Evolutionary conservation across 2,888 invertebrate species (phyloP), one percentile per base, ranked within the genome.

Genomic region (Stenotaenia linearis): DNA sequence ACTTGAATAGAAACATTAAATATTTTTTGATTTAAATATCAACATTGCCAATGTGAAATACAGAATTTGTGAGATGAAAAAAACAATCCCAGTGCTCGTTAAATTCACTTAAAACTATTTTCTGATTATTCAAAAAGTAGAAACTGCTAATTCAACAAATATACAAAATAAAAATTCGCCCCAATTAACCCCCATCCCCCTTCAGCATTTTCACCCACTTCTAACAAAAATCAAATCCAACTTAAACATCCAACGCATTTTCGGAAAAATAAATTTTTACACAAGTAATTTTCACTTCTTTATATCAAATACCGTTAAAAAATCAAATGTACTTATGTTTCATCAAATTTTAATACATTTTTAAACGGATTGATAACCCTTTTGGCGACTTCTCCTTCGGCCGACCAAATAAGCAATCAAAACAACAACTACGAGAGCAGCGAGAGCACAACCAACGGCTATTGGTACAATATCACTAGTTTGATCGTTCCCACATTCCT

Each of bases 361-460:
- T 89, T 89, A 95, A 91, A 96, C 95, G 87, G 94, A 94, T 87
- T 93, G 90, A 87, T 97, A 97, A 40, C 96, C 96, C 83, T 92
- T 90, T 78, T 93, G 91, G 86, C 92, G 92, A 85, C 91, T 91
- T 85, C 94, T 91, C 85, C 93, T 91, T 84, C 98, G 93, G 80
- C 95, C 97, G 85, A 96, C 91, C 82, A 98, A 90, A 88, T 98
- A 99, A 74, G 95, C 96, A 83, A 93, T 90, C 83, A 99, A 90
- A 78, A 99, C 96, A 82, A 97, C 91, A 81, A 97, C 88, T 82
- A 98, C 96, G 80, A 98, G 90, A 78, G 91, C 94, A 81, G 94
- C 95, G 80, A 99, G 89, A 78, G 95, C 94, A 86, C 95, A 94
- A 18, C 98, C 99, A 81, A 99, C 98, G 25, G 95, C 96, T 85